phyloP scores from a whole-genome alignment of 1,140 invertebrate species.

The Grapholita molesta region DNA sequence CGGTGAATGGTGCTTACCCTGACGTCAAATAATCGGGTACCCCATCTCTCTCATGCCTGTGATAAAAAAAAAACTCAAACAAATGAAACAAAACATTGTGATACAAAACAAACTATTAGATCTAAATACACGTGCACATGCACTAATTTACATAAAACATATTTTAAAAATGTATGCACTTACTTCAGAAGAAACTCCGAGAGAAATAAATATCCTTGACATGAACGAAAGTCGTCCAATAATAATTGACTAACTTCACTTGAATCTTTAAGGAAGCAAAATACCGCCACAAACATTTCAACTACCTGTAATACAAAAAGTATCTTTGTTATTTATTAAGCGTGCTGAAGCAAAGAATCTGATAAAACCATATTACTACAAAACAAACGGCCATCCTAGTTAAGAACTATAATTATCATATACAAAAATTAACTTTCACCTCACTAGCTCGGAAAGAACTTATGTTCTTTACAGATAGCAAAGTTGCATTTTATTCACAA shows the following conservation, averaged over 20 bases:
- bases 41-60: slow-evolving; percentile 73
- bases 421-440: no score
- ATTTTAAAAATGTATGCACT: slow-evolving; percentile 43
- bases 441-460: no score
- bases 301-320: slow-evolving; percentile 81
- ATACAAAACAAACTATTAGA: slow-evolving; percentile 34
- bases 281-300: slow-evolving; percentile 98
- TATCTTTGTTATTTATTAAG: no score
- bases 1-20: slow-evolving; percentile 62
- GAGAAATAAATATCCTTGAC: slow-evolving; percentile 96
- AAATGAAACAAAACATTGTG: slow-evolving; percentile 53
- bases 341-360: no score
- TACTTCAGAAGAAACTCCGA: slow-evolving; percentile 97
- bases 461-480: no score
- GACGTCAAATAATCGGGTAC: slow-evolving; percentile 75
- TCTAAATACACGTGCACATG: slow-evolving; percentile 43
- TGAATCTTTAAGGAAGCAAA: slow-evolving; percentile 99
- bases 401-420: no score
- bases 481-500: no score
- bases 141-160: slow-evolving; percentile 25
- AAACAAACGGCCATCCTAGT: no score
- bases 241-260: slow-evolving; percentile 96
- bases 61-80: slow-evolving; percentile 55
- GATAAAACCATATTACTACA: no score
- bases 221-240: slow-evolving; percentile 96